Conservation (phyloP, 2,797 vertebrate genomes). For the Danio kyathit region DNA sequence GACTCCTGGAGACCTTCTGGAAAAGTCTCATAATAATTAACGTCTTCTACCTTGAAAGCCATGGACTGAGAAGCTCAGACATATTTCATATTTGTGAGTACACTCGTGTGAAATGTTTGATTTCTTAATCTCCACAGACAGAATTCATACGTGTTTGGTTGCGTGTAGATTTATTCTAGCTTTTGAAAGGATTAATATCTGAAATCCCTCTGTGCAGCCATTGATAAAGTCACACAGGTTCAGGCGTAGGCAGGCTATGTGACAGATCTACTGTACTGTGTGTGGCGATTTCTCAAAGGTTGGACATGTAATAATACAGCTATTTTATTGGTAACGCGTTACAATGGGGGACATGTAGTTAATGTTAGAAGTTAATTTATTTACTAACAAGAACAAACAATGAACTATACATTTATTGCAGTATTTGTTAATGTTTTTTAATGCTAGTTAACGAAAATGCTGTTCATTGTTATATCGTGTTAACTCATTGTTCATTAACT, state of each 20-base stretch:
- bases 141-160: not conserved
- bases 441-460: too few species aligned
- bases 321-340: not conserved
- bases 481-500: too few species aligned
- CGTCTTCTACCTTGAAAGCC: conserved; percentile 25
- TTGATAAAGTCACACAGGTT: conserved; percentile 6
- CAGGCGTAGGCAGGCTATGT: conserved; percentile 17
- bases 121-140: conserved; percentile 1
- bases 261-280: not conserved
- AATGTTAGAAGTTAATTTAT: too few species aligned
- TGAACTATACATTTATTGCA: too few species aligned
- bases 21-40: conserved; percentile 31
- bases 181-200: conserved; percentile 35
- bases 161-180: not conserved
- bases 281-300: not conserved
- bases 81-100: conserved; percentile 50
- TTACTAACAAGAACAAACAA: too few species aligned
- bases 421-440: too few species aligned
- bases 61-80: conserved; percentile 44
- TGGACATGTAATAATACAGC: not conserved
- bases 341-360: not conserved
- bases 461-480: too few species aligned
- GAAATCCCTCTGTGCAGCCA: not conserved
- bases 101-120: not conserved
- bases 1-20: conserved; percentile 35